phyloP scores from a whole-genome alignment of 1,140 invertebrate genomes.

The Achroia grisella region DNA sequence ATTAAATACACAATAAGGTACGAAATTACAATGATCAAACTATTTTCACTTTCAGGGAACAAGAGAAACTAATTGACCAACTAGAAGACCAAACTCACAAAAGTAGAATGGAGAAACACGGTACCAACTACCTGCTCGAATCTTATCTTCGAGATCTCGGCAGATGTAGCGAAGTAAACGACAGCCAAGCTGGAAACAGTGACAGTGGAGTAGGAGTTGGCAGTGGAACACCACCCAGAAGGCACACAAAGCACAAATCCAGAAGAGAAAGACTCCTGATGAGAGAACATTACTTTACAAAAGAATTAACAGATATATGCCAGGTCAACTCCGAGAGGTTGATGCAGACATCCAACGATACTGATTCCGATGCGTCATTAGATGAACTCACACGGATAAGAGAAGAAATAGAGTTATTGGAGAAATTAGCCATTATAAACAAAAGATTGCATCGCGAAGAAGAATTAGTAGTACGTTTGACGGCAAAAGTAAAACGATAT shows the following conservation, averaged over 20 bases:
- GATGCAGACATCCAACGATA: conserved; percentile 69
- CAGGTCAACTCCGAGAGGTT: conserved; percentile 70
- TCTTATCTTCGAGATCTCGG: conserved; percentile 78
- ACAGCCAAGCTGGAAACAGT: conserved; percentile 72
- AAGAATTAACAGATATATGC: conserved; percentile 69
- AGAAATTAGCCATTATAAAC: conserved; percentile 82
- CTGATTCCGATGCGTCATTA: conserved; percentile 67
- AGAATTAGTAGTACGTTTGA: conserved; percentile 78
- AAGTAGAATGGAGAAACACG: conserved; percentile 80
- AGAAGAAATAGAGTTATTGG: conserved; percentile 79
- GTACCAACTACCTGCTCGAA: conserved; percentile 87
- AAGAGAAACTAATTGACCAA: conserved; percentile 84
- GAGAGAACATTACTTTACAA: conserved; percentile 71
- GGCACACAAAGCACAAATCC: conserved; percentile 69
- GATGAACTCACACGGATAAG: conserved; percentile 72
- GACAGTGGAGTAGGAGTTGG: conserved; percentile 75
- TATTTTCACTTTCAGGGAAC: conserved; percentile 75
- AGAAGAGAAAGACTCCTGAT: conserved; percentile 68
- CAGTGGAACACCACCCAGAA: conserved; percentile 63
- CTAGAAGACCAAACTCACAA: conserved; percentile 85
- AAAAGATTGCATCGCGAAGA: conserved; percentile 82
- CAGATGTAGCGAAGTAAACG: conserved; percentile 64
- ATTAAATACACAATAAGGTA: no score
- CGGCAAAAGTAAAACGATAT: conserved; percentile 79
- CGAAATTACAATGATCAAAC: not conserved